Percentiles rank a stretch among this genome's conserved stretches.
These are phyloP conservation scores for Diarsia rubi DNA, from an alignment of 2,888 invertebrate species.

Conservation along the genomic window DNA sequence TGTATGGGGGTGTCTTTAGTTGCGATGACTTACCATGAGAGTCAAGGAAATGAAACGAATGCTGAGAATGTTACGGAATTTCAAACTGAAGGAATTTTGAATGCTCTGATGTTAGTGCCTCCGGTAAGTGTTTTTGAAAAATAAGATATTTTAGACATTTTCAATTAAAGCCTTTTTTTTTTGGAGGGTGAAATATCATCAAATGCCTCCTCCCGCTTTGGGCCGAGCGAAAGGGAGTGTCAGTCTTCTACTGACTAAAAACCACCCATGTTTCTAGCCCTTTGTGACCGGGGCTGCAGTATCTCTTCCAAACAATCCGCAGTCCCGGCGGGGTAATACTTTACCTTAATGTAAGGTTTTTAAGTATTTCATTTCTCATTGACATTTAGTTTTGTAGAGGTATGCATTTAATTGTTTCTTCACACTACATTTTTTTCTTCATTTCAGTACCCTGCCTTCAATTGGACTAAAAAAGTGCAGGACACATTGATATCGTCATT, in stretches of 20 bases:
- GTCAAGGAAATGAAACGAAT: background rate
- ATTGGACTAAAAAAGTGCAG: conserved; percentile 90
- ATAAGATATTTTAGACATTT: background rate
- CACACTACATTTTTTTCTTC: background rate
- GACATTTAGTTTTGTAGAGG: background rate
- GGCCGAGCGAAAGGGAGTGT: too few species aligned
- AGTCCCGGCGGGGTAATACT: too few species aligned
- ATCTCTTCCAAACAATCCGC: too few species aligned
- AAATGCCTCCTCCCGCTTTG: too few species aligned
- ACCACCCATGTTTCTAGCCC: too few species aligned
- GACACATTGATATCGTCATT: conserved; percentile 89
- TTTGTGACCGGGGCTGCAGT: too few species aligned
- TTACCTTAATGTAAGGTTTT: too few species aligned
- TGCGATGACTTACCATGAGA: conserved; percentile 28
- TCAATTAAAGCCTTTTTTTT: too few species aligned
- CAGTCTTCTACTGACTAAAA: too few species aligned
- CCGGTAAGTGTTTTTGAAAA: conserved; percentile 30
- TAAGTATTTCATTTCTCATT: too few species aligned
- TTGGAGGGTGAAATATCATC: too few species aligned
- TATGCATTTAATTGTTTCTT: background rate
- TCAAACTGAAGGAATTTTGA: conserved; percentile 36
- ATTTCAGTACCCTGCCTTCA: conserved; percentile 82
- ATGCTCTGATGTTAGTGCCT: conserved; percentile 39
- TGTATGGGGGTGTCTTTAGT: conserved; percentile 75
- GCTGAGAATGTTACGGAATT: conserved; percentile 19